Conservation (phyloP, 2,113 vertebrate species). For the Dasypus novemcinctus region DNA sequence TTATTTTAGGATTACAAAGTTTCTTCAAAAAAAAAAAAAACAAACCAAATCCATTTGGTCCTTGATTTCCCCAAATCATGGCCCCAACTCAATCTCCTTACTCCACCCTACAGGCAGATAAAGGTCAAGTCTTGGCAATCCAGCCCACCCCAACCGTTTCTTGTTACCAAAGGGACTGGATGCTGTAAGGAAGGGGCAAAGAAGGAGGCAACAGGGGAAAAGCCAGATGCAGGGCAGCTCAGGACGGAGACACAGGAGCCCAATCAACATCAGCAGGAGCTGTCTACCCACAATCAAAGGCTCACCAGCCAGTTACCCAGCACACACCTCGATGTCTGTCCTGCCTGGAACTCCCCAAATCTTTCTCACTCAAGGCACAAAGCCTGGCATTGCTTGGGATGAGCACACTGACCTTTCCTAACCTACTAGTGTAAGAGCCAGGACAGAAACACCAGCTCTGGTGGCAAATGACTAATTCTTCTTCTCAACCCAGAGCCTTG, state of each 20-base stretch:
- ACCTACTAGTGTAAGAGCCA: neutral
- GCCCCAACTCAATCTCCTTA: neutral
- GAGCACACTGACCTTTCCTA: neutral
- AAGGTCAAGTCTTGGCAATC: neutral
- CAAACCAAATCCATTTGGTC: neutral
- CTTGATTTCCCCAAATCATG: neutral
- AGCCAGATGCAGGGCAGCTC: neutral
- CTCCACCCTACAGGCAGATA: neutral
- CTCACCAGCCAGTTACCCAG: neutral
- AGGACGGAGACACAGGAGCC: neutral
- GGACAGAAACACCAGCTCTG: neutral
- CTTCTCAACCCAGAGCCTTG: neutral
- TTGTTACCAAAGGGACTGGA: neutral
- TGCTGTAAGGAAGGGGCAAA: neutral
- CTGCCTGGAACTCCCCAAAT: neutral
- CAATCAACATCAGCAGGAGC: neutral
- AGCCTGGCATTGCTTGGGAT: neutral
- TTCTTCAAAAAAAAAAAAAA: constrained; percentile 36
- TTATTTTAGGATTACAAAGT: constrained; percentile 41
- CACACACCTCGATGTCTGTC: rapidly evolving
- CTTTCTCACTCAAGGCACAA: neutral
- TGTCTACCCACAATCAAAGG: neutral
- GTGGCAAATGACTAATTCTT: neutral
- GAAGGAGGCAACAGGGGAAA: neutral
- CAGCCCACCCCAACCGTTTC: neutral